Base-by-base conservation (phyloP, 2,797 vertebrate species). In the Poecile montanus region DNA sequence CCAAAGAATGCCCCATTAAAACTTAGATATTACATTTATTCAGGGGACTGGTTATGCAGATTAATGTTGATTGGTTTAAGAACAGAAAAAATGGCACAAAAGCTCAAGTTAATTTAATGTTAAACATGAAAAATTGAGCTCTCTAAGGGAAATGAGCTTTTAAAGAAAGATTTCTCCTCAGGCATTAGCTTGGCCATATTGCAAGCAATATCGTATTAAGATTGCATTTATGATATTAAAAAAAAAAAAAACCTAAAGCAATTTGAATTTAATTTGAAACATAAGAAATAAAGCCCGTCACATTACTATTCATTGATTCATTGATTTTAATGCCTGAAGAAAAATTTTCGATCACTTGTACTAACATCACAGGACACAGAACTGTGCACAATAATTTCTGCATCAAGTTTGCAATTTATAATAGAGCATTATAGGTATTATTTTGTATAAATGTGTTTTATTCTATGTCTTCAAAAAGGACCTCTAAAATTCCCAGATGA, bases 191-290 rank as follows among this genome's bases (percentile, higher is more conserved):
- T 89, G 72, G 56, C 40, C 78, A 72, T 68, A 81, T 58, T 93
- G 65, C 58, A 83, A 71, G 83, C 6, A 91, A 44, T 88, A 82
- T 76, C 6, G 2, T 57, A 84, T 75, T 92, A 92, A 93, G 61
- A 89, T 86, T 84, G 30, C n/a, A 88, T 91, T 95, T 89, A 62
- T 82, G 74, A 81, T 92, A 93, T 58, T 60, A 58, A 89, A 92
- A 92, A 77, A 89, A 92, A 34, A 92, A 77, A 81, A 84, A 75
- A 78, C 11, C 21, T 61, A 80, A 79, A 78, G 27, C 48, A 70
- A 92, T 95, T 89, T 94, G 57, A 78, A 86, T 95, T 92, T 95
- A 88, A 91, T 91, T 93, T 79, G 82, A 89, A 95, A 83, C 47
- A 58, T 72, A 88, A 74, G 66, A 76, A 95, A 94, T 89, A 80